Conservation (phyloP, 2,888 invertebrate genomes). For the Mayetiola destructor region DNA sequence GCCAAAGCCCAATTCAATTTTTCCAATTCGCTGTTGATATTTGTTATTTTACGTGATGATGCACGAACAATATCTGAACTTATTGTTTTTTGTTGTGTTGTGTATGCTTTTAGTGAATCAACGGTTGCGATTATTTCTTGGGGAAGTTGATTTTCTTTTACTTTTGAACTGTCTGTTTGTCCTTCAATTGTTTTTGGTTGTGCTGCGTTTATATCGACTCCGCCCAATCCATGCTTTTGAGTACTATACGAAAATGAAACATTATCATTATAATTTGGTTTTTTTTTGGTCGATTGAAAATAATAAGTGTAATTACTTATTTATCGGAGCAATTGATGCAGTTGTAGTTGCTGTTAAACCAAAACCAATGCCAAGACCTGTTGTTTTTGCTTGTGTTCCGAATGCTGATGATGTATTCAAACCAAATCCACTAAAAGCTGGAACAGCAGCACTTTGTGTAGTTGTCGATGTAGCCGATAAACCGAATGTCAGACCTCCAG, state of each 20-base stretch:
- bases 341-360: not conserved
- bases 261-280: not conserved
- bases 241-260: not conserved
- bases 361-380: not conserved
- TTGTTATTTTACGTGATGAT: slow-evolving; percentile 35
- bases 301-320: not conserved
- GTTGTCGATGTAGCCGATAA: not conserved
- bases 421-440: slow-evolving; percentile 21
- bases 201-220: slow-evolving; percentile 30
- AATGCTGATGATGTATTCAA: slow-evolving; percentile 14
- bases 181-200: slow-evolving; percentile 32
- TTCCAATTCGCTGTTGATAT: slow-evolving; percentile 26
- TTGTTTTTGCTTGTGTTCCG: not conserved
- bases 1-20: slow-evolving; percentile 29
- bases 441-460: not conserved
- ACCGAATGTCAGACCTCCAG: not conserved
- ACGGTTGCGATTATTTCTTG: slow-evolving; percentile 64
- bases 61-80: slow-evolving; percentile 68
- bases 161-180: slow-evolving; percentile 31
- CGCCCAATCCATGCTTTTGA: slow-evolving; percentile 29
- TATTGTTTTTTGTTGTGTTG: slow-evolving; percentile 70
- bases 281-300: not conserved
- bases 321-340: not conserved
- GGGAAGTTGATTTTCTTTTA: slow-evolving; percentile 43
- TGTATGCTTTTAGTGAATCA: slow-evolving; percentile 65